Evolutionary conservation across 2,113 vertebrate genomes (phyloP), one percentile per base, ranked within the genome.

Genomic region (Conger conger): DNA sequence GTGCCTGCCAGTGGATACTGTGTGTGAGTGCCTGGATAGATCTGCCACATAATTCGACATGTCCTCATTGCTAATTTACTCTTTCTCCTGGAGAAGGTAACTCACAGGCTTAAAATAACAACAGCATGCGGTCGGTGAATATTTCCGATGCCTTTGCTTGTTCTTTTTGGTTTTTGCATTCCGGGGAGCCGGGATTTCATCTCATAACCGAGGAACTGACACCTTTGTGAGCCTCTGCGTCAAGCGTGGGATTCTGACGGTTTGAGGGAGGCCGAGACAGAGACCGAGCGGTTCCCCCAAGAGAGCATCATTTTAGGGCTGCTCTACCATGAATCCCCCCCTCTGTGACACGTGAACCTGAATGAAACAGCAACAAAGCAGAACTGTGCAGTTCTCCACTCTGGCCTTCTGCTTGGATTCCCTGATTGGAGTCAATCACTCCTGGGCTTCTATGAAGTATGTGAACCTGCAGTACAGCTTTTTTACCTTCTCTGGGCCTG

Each of bases 151-250:
- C 30, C 73, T 40, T n/a, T 11, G 33, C 42, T 40, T 81, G 57
- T 79, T 84, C 81, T 33, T 83, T 89, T 82, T 86, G 82, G 86
- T 84, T 83, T 50, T 0, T 45, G 84, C 80, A 79, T 82, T 85
- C 82, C 79, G 82, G 33, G 76, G 78, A 90, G 89, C 84, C 86
- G 86, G 68, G 60, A 83, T 83, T 86, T 89, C 85, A 83, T 87
- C 73, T 79, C 16, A 83, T 76, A 82, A 86, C 79, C 87, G 86
- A 90, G 83, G 63, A 81, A 33, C 27, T 37, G 80, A 33, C 81
- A 15, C 80, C 36, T 78, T 45, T 18, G 20, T 2, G 15, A n/a
- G 76, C 30, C 36, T 68, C 50, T 9, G 42, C 23, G 30, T 15
- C 42, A 20, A 16, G 45, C 5, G 36, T 50, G 45, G 27, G 57